Evolutionary conservation across 1,140 invertebrate genomes (phyloP).

Genomic region (Berghia stephanieae): DNA sequence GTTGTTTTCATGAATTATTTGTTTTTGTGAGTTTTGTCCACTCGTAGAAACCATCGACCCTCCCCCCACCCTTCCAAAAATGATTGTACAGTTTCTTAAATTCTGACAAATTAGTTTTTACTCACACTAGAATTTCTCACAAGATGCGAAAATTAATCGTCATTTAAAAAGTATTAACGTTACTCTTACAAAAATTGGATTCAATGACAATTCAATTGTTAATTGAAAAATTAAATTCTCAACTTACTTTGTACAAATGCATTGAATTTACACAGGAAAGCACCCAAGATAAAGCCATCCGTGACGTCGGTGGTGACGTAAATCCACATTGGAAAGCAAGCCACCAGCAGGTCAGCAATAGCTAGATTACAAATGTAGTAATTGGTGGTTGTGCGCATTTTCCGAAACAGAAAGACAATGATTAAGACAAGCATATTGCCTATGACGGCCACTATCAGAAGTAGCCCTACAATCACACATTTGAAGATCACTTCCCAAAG

Average conservation of each 20-base stretch:
- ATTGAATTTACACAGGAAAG: slow-evolving; percentile 69
- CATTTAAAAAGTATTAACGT: too few relatives aligned
- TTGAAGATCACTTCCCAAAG: slow-evolving; percentile 53
- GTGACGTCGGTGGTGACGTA: slow-evolving; percentile 57
- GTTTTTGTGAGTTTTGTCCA: too few relatives aligned
- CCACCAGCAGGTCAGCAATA: slow-evolving; percentile 69
- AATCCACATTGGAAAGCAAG: slow-evolving; percentile 66
- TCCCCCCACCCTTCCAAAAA: too few relatives aligned
- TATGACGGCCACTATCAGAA: slow-evolving; percentile 53
- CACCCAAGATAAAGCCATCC: slow-evolving; percentile 64
- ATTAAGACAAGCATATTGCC: slow-evolving; percentile 56
- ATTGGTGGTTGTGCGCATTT: slow-evolving; percentile 75
- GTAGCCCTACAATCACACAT: slow-evolving; percentile 38
- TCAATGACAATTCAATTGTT: too few relatives aligned
- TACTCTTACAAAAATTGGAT: too few relatives aligned
- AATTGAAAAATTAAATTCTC: too few relatives aligned
- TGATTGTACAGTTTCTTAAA: too few relatives aligned
- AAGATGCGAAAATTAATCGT: too few relatives aligned
- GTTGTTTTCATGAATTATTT: too few relatives aligned
- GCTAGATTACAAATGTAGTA: slow-evolving; percentile 93
- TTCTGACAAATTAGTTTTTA: too few relatives aligned
- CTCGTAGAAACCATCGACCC: too few relatives aligned
- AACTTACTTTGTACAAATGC: slow-evolving; percentile 69
- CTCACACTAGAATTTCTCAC: too few relatives aligned
- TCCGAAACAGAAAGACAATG: slow-evolving; percentile 50